phyloP scores from a whole-genome alignment of 2,888 invertebrate genomes.

The Rhorus exstirpatorius region DNA sequence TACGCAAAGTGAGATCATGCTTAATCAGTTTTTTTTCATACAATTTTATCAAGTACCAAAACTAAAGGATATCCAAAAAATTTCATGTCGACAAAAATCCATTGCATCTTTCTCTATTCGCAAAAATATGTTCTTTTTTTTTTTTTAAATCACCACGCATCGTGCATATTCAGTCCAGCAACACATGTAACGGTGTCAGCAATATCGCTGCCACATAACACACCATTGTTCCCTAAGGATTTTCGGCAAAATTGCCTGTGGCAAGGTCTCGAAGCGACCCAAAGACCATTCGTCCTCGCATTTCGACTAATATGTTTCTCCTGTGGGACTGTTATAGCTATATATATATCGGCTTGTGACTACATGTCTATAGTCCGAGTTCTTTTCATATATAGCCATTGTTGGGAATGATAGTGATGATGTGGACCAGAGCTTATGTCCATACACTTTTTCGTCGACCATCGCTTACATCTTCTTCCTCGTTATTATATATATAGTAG shows the following conservation, averaged over 20 bases:
- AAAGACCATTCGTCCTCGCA: conserved; percentile 17
- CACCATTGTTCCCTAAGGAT: conserved; percentile 28
- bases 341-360: conserved; percentile 3
- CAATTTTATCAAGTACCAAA: no score
- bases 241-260: conserved; percentile 13
- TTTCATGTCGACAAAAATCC: no score
- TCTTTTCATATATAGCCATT: no score
- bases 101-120: no score
- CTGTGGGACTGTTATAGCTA: conserved; percentile 26
- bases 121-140: no score
- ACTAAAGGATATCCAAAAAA: no score
- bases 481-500: not conserved
- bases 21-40: no score
- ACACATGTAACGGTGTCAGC: not conserved
- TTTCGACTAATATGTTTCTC: conserved; percentile 52
- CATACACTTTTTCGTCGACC: conserved; percentile 1
- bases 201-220: not conserved
- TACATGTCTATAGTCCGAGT: conserved; percentile 40
- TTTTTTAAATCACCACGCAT: no score
- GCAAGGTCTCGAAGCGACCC: conserved; percentile 21
- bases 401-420: not conserved
- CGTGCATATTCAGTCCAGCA: no score
- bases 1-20: no score
- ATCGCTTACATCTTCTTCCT: not conserved
- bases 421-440: conserved; percentile 1